Conservation (phyloP, 2,797 vertebrate genomes). For the Amblyopsis hoosieri region DNA sequence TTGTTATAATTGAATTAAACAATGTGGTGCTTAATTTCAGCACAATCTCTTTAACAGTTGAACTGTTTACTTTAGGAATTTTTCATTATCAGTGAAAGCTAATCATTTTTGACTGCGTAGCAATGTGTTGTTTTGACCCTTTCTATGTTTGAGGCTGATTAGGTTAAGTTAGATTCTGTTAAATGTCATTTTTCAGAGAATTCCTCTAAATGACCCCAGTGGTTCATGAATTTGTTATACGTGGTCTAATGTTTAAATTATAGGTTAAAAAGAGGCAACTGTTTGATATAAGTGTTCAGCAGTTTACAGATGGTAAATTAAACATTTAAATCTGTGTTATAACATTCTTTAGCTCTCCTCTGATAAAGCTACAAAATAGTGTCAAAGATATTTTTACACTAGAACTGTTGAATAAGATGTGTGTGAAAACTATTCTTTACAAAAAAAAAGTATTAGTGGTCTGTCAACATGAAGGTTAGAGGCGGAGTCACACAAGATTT, state of each 20-base stretch:
- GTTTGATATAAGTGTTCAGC: slow-evolving; percentile 5
- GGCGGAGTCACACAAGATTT: slow-evolving; percentile 40
- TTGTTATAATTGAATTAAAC: slow-evolving; percentile 27
- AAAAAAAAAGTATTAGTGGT: slow-evolving; percentile 32
- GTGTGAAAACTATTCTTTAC: slow-evolving; percentile 37
- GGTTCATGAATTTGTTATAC: slow-evolving; percentile 52
- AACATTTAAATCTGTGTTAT: slow-evolving; percentile 10
- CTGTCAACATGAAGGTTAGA: slow-evolving; percentile 16
- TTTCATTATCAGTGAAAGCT: slow-evolving; percentile 24
- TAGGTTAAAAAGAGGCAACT: slow-evolving; percentile 16
- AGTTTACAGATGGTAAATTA: slow-evolving; percentile 7
- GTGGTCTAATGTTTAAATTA: slow-evolving; percentile 12
- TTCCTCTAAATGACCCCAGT: slow-evolving; percentile 53
- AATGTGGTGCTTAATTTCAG: slow-evolving; percentile 43
- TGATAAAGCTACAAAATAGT: slow-evolving; percentile 19
- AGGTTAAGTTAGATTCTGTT: slow-evolving; percentile 18
- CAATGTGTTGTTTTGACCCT: slow-evolving; percentile 12
- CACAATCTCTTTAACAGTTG: slow-evolving; percentile 67
- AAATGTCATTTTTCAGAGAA: slow-evolving; percentile 16
- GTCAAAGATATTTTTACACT: slow-evolving; percentile 15
- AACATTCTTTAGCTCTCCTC: slow-evolving; percentile 27
- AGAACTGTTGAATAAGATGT: slow-evolving; percentile 33
- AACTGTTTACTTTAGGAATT: slow-evolving; percentile 59
- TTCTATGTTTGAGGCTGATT: slow-evolving; percentile 21
- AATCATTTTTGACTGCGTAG: slow-evolving; percentile 24